Evolutionary conservation across 1,140 invertebrate species (phyloP), one percentile per base, ranked within the genome.

Genomic region (Matsumurasca onukii): DNA sequence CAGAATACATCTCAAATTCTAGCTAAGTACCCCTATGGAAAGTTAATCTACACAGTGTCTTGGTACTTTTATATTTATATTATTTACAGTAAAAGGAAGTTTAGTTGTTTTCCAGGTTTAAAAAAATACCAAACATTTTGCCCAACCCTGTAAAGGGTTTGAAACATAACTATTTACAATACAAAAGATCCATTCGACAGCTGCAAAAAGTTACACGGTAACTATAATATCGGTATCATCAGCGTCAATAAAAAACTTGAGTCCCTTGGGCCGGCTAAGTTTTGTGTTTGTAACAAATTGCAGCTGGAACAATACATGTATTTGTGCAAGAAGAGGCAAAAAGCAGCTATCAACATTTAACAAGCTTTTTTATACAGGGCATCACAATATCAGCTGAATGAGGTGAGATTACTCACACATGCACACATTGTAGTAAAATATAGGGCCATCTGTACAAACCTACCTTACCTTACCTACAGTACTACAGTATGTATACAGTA

Each of bases 331-430:
- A 57, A 51, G 39, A 66, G 55, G 24, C 17, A 22, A 25, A 25
- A 57, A 59, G 66, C 51, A 57, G 49, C 31, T 67, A 57, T 57
- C 31, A 31, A 57, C 55, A 31, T 59, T 2, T 59, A 59, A 31
- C 31, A 39, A 48, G 62, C 62, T 65, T 65, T 57, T 67, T 67
- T 67, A 67, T 67, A 67, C 66, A 67, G 25, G 30, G 45, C 66
- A 67, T 67, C 66, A 67, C 66, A 67, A 67, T 67, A 67, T 67
- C 51, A 67, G 66, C 66, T 67, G 66, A 31, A 67, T 67, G 66
- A 67, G 66, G 66, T 67, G 66, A 67, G 51, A 31, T n/a, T 29
- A 30, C 66, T 57, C 51, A 67, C 51, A 59, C 55, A 57, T 57
- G 27, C 66, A 57, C 51, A 25, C 34, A 31, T 31, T 27, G 55